Evolutionary conservation across 2,888 invertebrate species (phyloP), one percentile per base, ranked within the genome.

Genomic region (Malthinus flaveolus): DNA sequence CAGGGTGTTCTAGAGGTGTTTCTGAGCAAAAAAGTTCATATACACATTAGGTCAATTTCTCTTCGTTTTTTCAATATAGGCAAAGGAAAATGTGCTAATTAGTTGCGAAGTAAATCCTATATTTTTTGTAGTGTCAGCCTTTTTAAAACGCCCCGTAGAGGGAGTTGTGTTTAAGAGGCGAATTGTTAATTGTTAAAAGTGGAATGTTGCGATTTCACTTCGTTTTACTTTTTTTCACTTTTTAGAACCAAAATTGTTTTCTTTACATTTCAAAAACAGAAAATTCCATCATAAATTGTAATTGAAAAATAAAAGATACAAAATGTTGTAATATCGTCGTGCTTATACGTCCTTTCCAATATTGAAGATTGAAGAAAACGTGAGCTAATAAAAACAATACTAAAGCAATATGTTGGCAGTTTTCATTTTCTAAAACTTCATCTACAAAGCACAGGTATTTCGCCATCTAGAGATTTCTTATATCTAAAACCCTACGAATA

Each of bases 401-500:
- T 57, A 57, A 57, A 57, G 61, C 56, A 57, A 57, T 61, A 61
- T 61, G 61, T 61, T 56, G 50, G 55, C 52, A 48, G 37, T 56
- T 59, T 56, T 62, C 52, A 59, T 59, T 63, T 60, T 55, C 49
- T 13, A 45, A 49, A 59, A 54, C 15, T 54, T 53, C 39, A 23
- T 23, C 50, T 55, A 47, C 13, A 44, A 65, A 66, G 68, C 65
- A 65, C 69, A 71, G 71, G 72, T 73, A 73, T 72, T 68, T 61
- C 68, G 68, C 70, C 70, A 70, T 71, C 68, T 69, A 10, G 23
- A 69, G 70, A 73, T 71, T 57, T 57, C 70, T 73, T 73, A 72
- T 73, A 73, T 70, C 74, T 71, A 69, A 68, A 72, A 69, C 70
- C 70, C 68, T 62, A 66, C 74, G 74, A 73, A 75, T 75, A 76